These are phyloP conservation scores for Scelioninae gen. 2 DNA, from an alignment of 2,888 invertebrate species.

Conservation along the genomic window DNA sequence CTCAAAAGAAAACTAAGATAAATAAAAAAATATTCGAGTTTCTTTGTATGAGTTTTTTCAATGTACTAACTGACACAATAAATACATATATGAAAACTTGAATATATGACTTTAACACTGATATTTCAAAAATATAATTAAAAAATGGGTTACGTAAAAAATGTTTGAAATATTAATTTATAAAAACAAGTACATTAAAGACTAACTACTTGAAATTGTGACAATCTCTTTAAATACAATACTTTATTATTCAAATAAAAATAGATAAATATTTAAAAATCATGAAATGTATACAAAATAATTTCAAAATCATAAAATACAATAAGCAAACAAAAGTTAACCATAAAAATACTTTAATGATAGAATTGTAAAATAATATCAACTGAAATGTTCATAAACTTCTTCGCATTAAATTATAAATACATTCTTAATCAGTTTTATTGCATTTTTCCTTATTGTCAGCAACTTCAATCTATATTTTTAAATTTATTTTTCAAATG, in stretches of 20 bases:
- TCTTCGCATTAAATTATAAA: slow-evolving; percentile 38
- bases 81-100: no score
- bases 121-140: no score
- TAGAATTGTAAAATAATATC: slow-evolving; percentile 16
- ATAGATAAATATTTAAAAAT: slow-evolving; percentile 11
- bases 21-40: no score
- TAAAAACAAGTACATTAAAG: no score
- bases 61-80: no score
- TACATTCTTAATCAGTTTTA: slow-evolving; percentile 55
- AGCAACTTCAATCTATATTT: slow-evolving; percentile 56
- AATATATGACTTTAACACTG: no score
- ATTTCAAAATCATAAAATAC: slow-evolving; percentile 39
- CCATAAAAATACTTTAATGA: slow-evolving; percentile 20
- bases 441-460: slow-evolving; percentile 59
- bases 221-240: slow-evolving; percentile 51
- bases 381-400: slow-evolving; percentile 5
- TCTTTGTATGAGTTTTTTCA: no score
- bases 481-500: slow-evolving; percentile 33
- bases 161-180: no score
- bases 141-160: no score
- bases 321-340: slow-evolving; percentile 8
- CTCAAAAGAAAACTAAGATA: no score
- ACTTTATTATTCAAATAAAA: slow-evolving; percentile 11
- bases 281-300: slow-evolving; percentile 8
- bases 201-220: slow-evolving; percentile 50